Evolutionary conservation across 1,140 invertebrate species (phyloP), one percentile per base, ranked within the genome.

Genomic region (Caenorhabditis inopinata): DNA sequence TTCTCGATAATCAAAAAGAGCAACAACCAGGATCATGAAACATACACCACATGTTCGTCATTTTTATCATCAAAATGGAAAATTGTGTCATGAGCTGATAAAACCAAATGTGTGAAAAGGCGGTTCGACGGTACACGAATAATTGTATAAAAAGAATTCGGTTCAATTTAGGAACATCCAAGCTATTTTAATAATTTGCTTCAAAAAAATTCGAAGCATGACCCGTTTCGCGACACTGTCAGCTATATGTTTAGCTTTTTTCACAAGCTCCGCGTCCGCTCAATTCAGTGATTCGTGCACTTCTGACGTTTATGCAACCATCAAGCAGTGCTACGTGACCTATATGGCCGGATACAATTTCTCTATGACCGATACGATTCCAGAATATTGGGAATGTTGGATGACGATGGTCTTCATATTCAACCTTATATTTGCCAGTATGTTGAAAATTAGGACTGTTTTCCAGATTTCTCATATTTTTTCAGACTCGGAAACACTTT

Each of bases 371-470:
- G 38, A 46, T 45, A 75, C 74, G 11, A 25, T 78, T 38, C 76
- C 76, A 1, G 76, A 78, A 32, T 78, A 78, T 32, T 78, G 76
- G 76, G 12, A 16, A 21, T 51, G 12, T 42, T 78, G 16, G 53
- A 78, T 27, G 47, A 23, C 9, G 49, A 78, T 45, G 76, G 76
- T 25, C 35, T 49, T 35, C 32, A 58, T 68, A 53, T 49, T 29
- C 76, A 78, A 25, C 76, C 76, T 14, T 38, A 42, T n/a, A 32
- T 78, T 32, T 78, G 76, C 76, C 32, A 78, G 76, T 78, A 18
- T 62, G 76, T 58, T 76, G 7, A 0, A 18, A 68, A 25, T 68
- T 12, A 16, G 7, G 16, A 4, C 9, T 32, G 12, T n/a, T 27
- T 27, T 23, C 29, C 16, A n/a, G 27, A 68, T 16, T 68, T n/a